Evolutionary conservation across 2,888 invertebrate species (phyloP).

Genomic region (Epinotia ramella): DNA sequence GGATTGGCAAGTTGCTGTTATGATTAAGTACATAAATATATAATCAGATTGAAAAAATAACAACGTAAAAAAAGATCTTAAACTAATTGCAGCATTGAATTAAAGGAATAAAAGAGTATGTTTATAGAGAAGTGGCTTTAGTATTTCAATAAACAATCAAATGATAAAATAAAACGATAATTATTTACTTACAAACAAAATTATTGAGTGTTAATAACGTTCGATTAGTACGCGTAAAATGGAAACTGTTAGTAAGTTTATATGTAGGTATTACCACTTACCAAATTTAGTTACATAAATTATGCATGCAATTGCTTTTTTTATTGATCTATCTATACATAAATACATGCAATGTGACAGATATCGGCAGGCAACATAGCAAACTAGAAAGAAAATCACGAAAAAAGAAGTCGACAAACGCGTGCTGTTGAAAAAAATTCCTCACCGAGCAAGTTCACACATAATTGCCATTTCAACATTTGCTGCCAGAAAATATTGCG

Average conservation of each 20-base stretch:
- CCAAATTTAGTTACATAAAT: background rate
- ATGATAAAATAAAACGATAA: no score
- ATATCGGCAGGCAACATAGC: constrained; percentile 13
- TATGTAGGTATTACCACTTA: no score
- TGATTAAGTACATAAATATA: no score
- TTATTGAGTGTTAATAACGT: no score
- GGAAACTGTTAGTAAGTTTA: constrained; percentile 3
- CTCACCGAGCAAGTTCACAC: background rate
- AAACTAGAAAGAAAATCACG: background rate
- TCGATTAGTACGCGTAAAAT: background rate
- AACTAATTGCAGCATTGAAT: no score
- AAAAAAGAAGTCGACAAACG: constrained; percentile 11
- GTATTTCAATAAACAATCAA: no score
- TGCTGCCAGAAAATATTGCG: background rate
- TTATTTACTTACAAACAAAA: no score
- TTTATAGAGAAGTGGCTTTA: no score
- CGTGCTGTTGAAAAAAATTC: background rate
- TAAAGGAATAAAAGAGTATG: no score
- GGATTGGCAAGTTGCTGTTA: no score
- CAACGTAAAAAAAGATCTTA: no score
- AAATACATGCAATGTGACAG: constrained; percentile 8
- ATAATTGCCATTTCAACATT: background rate
- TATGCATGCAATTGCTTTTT: constrained; percentile 1
- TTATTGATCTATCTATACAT: background rate
- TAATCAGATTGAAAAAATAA: no score